Base-by-base conservation (phyloP, 2,113 vertebrate genomes). In the Dicrurus megarhynchus region DNA sequence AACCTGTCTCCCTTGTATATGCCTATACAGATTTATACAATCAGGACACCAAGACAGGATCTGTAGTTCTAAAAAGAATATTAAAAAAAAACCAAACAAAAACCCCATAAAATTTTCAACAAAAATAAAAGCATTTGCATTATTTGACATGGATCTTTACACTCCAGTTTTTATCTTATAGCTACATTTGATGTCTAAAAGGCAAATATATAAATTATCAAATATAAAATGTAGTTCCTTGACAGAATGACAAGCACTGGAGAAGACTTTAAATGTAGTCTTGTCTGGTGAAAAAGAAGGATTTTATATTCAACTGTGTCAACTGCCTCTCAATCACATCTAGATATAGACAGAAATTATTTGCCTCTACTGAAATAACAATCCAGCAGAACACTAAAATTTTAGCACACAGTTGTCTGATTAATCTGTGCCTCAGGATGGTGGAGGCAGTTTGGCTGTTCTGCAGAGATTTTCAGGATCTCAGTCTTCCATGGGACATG, bases 321-420 rank as follows among this genome's bases (percentile, higher is more conserved):
- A 94, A 13, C 46, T 84, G 15, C 46, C 13, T 94, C 42, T 84
- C 41, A 53, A 19, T 32, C 50, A 14, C 39, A 27, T 81, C 50
- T 35, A 65, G 33, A 73, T 94, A 73, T 77, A 95, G 63, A 28
- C 9, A 83, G 49, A 70, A 73, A 53, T 33, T 41, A 33, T 94
- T 59, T 92, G 16, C 57, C 21, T 56, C 28, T n/a, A 14, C 35
- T 39, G 16, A 70, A 70, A 68, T 12, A 76, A 41, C 86, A 77
- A 69, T 41, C 14, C 50, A 83, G 67, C 41, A 87, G 9, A 70
- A 8, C 27, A 35, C 12, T 32, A 42, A 50, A 15, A 28, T 70
- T 71, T 84, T 21, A 44, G 42, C 9, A 27, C 10, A 18, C 3
- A 37, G 5, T 21, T 55, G 5, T 35, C 41, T 85, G 32, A 35